phyloP scores from a whole-genome alignment of 1,140 invertebrate species.

The Andricus grossulariae region DNA sequence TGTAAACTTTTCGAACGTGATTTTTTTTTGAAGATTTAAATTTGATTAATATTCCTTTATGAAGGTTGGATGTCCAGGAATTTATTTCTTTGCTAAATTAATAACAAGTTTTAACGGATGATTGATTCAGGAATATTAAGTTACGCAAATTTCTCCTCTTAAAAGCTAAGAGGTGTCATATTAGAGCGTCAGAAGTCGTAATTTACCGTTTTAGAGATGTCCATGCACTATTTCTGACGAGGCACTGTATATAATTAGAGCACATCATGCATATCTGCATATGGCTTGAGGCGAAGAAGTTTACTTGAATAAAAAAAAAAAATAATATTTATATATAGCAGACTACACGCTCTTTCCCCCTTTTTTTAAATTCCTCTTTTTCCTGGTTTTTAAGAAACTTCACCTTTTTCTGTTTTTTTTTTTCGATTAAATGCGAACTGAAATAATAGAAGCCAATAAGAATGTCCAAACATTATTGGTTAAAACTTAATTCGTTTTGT shows the following conservation, averaged over 20 bases:
- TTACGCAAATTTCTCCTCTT: neutral
- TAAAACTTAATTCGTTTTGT: too few species aligned
- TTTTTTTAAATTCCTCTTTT: too few species aligned
- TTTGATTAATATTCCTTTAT: too few species aligned
- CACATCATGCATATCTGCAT: conserved; percentile 44
- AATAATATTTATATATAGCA: neutral
- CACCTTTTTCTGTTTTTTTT: too few species aligned
- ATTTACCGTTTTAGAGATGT: conserved; percentile 9
- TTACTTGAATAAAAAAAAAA: neutral
- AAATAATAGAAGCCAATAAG: too few species aligned
- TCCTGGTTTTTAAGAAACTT: too few species aligned
- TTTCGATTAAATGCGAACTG: too few species aligned
- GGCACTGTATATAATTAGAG: conserved; percentile 56
- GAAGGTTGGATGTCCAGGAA: too few species aligned
- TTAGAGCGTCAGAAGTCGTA: conserved; percentile 14
- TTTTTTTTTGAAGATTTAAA: too few species aligned
- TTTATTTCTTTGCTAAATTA: neutral
- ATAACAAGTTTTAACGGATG: neutral
- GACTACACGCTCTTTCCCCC: too few species aligned
- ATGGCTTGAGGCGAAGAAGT: conserved; percentile 33
- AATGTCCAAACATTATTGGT: too few species aligned
- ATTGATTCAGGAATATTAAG: neutral
- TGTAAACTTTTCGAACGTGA: too few species aligned
- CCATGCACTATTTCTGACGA: conserved; percentile 57
- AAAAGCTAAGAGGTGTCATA: neutral